Conservation (phyloP, 2,797 vertebrate species). For the Salmo trutta region DNA sequence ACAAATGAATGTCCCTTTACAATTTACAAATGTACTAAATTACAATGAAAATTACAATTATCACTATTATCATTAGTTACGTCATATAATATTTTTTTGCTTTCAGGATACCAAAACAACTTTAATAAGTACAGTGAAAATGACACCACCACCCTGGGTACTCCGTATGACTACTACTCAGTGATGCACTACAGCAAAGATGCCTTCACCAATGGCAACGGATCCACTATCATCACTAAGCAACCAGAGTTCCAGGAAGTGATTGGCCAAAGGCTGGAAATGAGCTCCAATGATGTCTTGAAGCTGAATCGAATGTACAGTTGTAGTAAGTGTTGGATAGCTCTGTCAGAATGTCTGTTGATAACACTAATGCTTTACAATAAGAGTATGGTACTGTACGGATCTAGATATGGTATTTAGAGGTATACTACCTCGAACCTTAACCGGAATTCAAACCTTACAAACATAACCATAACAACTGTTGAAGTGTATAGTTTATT, state of each 20-base stretch:
- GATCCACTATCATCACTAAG: conserved; percentile 82
- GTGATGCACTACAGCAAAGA: conserved; percentile 83
- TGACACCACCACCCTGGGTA: conserved; percentile 61
- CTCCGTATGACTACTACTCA: conserved; percentile 82
- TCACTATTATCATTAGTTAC: no score
- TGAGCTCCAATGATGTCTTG: conserved; percentile 57
- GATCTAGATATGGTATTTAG: no score
- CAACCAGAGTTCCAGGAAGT: conserved; percentile 74
- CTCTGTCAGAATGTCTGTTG: not conserved
- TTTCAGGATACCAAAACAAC: no score
- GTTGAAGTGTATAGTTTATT: not conserved
- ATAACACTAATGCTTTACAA: not conserved
- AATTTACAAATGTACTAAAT: not conserved
- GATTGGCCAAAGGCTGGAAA: conserved; percentile 82
- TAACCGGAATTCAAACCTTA: not conserved
- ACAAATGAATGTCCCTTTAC: not conserved
- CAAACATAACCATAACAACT: not conserved
- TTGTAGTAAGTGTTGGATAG: conserved; percentile 78
- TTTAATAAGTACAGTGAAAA: no score
- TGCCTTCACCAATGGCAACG: conserved; percentile 73
- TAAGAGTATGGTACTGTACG: not conserved
- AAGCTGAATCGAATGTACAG: conserved; percentile 81
- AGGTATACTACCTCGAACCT: no score
- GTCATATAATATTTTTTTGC: no score
- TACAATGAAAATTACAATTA: no score